These are phyloP conservation scores for Oncorhynchus mykiss DNA, from an alignment of 2,113 vertebrate genomes.

Conservation along the genomic window DNA sequence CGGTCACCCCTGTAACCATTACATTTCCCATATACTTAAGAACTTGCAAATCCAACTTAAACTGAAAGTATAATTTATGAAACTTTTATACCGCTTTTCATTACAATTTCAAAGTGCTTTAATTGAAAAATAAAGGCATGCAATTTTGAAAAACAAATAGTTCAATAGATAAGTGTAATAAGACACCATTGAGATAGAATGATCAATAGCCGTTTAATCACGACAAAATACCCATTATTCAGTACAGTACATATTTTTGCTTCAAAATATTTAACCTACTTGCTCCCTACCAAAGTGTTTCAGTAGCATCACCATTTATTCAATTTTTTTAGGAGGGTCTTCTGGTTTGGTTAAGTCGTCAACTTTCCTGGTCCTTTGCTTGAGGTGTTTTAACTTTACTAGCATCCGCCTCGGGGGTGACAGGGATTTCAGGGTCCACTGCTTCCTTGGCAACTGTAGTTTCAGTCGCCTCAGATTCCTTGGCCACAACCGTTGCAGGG, in stretches of 20 bases:
- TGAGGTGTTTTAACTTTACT: slow-evolving; percentile 10
- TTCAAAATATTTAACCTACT: slow-evolving; percentile 1
- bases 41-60: too few species aligned
- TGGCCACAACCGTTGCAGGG: neutral
- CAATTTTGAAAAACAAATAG: too few species aligned
- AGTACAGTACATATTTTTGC: neutral
- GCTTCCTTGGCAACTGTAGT: neutral
- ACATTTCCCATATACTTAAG: too few species aligned
- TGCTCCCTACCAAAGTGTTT: neutral
- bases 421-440: slow-evolving; percentile 1
- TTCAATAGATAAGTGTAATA: neutral
- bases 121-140: too few species aligned
- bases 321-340: slow-evolving; percentile 17
- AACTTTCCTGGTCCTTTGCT: slow-evolving; percentile 1
- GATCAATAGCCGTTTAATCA: slow-evolving; percentile 3
- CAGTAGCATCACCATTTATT: neutral
- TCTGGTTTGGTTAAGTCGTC: slow-evolving; percentile 9
- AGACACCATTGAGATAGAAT: neutral
- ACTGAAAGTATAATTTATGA: too few species aligned
- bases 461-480: neutral
- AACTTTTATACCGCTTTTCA: too few species aligned
- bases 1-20: too few species aligned
- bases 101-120: too few species aligned
- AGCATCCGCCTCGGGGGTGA: slow-evolving; percentile 3
- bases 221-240: neutral